These are phyloP conservation scores for Oceanodroma leucorhoa DNA, from an alignment of 2,797 vertebrate species.

Conservation along the genomic window DNA sequence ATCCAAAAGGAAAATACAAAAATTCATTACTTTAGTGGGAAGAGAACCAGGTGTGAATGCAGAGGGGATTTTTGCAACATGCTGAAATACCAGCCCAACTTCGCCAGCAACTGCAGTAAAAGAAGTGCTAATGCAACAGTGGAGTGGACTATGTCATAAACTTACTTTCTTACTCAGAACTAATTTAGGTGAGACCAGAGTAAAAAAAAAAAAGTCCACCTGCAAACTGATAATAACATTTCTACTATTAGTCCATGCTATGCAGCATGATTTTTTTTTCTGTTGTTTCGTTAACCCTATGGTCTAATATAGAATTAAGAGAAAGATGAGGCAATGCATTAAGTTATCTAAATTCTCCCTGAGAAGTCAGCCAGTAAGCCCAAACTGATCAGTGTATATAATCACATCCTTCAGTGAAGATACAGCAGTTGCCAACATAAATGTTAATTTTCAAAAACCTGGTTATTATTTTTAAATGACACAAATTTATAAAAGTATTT, in stretches of 20 bases:
- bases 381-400: background rate
- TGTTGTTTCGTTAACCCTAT: background rate
- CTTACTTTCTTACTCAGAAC: background rate
- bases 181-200: background rate
- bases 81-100: background rate
- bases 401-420: background rate
- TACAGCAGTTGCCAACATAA: background rate
- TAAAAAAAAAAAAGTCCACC: background rate
- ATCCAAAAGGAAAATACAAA: background rate
- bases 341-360: background rate
- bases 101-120: background rate
- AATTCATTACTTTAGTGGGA: background rate
- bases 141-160: background rate
- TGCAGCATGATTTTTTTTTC: background rate
- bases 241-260: background rate
- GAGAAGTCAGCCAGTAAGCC: background rate
- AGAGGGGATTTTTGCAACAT: background rate
- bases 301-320: background rate
- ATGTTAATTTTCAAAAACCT: background rate
- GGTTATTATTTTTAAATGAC: background rate
- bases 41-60: background rate
- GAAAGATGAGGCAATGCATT: background rate
- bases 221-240: background rate
- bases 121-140: background rate
- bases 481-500: background rate